These are phyloP conservation scores for Pitangus sulphuratus DNA, from an alignment of 2,797 vertebrate species.

Conservation along the genomic window DNA sequence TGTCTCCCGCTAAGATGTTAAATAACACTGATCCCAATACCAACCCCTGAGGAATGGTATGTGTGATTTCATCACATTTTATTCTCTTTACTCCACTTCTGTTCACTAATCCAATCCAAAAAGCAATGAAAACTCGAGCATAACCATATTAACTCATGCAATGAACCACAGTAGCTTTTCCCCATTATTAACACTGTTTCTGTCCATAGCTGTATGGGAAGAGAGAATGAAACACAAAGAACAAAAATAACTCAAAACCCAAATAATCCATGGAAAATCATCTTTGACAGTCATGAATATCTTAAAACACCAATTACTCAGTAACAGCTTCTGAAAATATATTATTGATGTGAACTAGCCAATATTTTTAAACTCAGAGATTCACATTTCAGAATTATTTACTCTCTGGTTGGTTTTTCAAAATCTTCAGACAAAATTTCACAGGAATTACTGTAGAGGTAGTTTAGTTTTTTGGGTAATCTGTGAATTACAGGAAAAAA, in stretches of 20 bases:
- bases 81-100: not conserved
- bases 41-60: not conserved
- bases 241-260: not conserved
- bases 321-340: not conserved
- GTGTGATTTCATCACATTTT: not conserved
- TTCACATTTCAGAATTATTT: not conserved
- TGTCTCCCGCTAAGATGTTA: not conserved
- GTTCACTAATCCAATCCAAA: not conserved
- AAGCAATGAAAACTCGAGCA: accelerated
- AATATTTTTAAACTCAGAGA: not conserved
- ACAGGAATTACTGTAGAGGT: not conserved
- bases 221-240: not conserved
- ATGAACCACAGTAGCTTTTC: not conserved
- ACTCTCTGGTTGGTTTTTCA: not conserved
- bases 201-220: not conserved
- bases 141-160: not conserved
- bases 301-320: not conserved
- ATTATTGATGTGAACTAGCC: not conserved
- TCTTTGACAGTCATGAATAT: not conserved
- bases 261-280: not conserved
- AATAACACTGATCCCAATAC: not conserved
- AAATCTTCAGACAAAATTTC: not conserved
- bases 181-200: not conserved
- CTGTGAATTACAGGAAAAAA: not conserved
- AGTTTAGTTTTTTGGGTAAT: not conserved